phyloP scores from a whole-genome alignment of 2,888 invertebrate genomes.

The Platycheirus albimanus region DNA sequence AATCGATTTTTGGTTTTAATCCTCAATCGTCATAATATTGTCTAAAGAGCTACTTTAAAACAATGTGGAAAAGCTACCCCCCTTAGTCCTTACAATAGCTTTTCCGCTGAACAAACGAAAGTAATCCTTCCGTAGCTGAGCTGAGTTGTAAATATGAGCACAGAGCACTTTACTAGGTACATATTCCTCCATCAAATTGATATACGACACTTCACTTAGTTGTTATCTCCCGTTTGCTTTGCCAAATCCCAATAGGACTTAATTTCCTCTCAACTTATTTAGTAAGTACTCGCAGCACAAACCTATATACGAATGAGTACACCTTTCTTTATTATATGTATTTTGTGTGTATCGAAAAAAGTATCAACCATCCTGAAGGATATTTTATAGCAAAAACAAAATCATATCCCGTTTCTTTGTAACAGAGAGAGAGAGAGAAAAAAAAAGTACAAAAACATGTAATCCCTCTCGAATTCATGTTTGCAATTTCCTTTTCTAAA shows the following conservation, averaged over 20 bases:
- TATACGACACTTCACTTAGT: slow-evolving; percentile 12
- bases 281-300: background rate
- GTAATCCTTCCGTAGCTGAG: background rate
- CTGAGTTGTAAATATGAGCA: background rate
- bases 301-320: background rate
- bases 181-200: slow-evolving; percentile 7
- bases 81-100: too few species aligned
- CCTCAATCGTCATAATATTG: too few species aligned
- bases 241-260: slow-evolving; percentile 20
- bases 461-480: slow-evolving; percentile 54
- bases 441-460: slow-evolving; percentile 16
- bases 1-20: too few species aligned
- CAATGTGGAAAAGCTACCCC: too few species aligned
- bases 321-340: too few species aligned
- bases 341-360: too few species aligned
- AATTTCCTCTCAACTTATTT: slow-evolving; percentile 24
- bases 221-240: slow-evolving; percentile 6
- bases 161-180: background rate
- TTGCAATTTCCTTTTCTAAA: slow-evolving; percentile 62
- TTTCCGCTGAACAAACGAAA: too few species aligned
- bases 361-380: slow-evolving; percentile 21
- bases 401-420: slow-evolving; percentile 25
- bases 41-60: too few species aligned
- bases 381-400: slow-evolving; percentile 35
- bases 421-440: slow-evolving; percentile 14